Evolutionary conservation across 2,888 invertebrate species (phyloP).

Genomic region (Brachyptera risi): DNA sequence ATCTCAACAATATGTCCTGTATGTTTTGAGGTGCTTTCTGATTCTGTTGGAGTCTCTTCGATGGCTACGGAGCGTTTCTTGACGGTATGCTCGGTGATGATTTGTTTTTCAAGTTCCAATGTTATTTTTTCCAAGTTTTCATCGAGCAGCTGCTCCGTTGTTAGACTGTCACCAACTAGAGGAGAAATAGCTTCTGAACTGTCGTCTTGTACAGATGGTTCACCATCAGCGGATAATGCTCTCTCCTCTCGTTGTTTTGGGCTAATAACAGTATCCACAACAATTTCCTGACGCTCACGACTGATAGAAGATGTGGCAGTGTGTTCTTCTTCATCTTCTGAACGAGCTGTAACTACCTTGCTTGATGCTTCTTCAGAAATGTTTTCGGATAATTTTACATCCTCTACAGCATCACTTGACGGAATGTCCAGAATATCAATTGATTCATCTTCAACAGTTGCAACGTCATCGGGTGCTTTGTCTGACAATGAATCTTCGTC

Average conservation of each 20-base stretch:
- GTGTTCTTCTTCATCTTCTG: not conserved
- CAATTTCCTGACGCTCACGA: no score
- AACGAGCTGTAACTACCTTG: not conserved
- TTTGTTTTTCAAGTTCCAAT: conserved; percentile 3
- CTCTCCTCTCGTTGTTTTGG: no score
- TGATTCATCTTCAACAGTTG: no score
- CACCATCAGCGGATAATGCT: not conserved
- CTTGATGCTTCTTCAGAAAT: no score
- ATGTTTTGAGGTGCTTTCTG: not conserved
- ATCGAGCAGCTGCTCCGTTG: conserved; percentile 1
- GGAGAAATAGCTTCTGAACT: not conserved
- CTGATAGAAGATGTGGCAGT: not conserved
- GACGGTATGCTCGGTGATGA: not conserved
- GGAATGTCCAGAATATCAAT: not conserved
- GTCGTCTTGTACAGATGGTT: not conserved
- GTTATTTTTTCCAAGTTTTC: conserved; percentile 6
- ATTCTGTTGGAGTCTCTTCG: not conserved
- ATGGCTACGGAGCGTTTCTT: not conserved
- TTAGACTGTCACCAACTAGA: not conserved
- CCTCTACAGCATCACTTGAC: not conserved
- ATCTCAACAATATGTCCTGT: not conserved
- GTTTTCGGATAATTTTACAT: no score
- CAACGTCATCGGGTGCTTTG: not conserved
- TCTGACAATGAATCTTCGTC: conserved; percentile 1
- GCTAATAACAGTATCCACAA: no score